Conservation (phyloP, 2,888 invertebrate species). For the Neoaliturus tenellus region DNA sequence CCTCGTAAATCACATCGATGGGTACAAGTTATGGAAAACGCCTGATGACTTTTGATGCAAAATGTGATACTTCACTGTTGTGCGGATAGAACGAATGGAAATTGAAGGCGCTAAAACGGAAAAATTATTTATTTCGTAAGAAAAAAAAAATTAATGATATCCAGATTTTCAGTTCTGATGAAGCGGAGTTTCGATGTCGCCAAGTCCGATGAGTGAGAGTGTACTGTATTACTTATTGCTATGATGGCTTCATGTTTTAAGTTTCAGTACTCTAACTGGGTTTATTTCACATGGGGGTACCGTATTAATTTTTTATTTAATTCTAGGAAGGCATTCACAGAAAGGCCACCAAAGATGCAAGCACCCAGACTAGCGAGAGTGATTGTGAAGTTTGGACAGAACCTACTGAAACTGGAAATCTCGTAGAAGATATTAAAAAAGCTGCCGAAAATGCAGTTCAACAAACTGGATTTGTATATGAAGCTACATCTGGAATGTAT, state of each 20-base stretch:
- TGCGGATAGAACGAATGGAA: too few relatives aligned
- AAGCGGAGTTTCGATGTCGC: background rate
- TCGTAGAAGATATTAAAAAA: conserved; percentile 86
- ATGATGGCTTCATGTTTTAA: background rate
- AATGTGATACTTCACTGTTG: too few relatives aligned
- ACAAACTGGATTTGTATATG: conserved; percentile 89
- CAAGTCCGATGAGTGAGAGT: background rate
- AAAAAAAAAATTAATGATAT: background rate
- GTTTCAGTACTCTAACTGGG: background rate
- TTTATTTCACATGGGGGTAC: background rate
- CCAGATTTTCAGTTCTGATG: background rate
- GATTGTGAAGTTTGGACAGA: conserved; percentile 54
- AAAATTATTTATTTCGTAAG: too few relatives aligned
- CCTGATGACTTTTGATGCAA: too few relatives aligned
- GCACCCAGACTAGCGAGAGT: conserved; percentile 50
- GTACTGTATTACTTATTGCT: background rate
- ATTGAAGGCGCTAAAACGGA: too few relatives aligned
- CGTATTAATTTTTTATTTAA: background rate
- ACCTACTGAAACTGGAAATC: conserved; percentile 69
- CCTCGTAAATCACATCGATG: too few relatives aligned
- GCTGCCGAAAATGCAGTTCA: conserved; percentile 85
- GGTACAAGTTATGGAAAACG: too few relatives aligned
- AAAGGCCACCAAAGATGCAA: conserved; percentile 23
- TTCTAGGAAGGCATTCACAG: background rate
- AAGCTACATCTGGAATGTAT: conserved; percentile 90